Evolutionary conservation across 2,797 vertebrate species (phyloP).

Genomic region (Fratercula arctica): DNA sequence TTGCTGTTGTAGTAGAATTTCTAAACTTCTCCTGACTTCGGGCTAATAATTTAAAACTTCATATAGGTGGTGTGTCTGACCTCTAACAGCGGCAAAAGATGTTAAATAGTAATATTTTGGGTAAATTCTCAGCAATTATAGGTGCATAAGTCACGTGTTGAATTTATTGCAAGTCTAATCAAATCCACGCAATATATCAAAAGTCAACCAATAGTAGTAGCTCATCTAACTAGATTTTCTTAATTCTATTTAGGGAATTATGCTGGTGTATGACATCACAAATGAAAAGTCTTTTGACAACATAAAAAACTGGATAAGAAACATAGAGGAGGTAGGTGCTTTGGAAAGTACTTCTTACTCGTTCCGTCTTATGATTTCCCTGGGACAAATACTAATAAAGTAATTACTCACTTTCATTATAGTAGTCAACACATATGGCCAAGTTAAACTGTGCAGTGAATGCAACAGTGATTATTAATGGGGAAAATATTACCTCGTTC

Average conservation of each 20-base stretch:
- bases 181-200: not conserved
- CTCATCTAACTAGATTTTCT: not conserved
- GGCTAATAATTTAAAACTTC: not conserved
- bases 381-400: not conserved
- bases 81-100: not conserved
- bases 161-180: not conserved
- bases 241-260: slow-evolving; percentile 86
- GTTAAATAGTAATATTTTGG: not conserved
- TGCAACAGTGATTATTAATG: not conserved
- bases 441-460: not conserved
- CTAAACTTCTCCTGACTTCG: not conserved
- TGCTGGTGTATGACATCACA: slow-evolving; percentile 98
- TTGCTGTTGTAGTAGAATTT: not conserved
- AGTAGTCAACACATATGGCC: not conserved
- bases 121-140: not conserved
- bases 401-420: not conserved
- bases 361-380: not conserved
- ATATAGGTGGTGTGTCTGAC: not conserved
- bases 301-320: slow-evolving; percentile 99
- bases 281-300: slow-evolving; percentile 99
- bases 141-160: not conserved
- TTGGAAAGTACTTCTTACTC: not conserved
- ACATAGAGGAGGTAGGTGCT: slow-evolving; percentile 93
- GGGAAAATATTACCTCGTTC: not conserved
- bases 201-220: not conserved